phyloP scores from a whole-genome alignment of 2,888 invertebrate genomes.

The Dolichopus griseipennis region DNA sequence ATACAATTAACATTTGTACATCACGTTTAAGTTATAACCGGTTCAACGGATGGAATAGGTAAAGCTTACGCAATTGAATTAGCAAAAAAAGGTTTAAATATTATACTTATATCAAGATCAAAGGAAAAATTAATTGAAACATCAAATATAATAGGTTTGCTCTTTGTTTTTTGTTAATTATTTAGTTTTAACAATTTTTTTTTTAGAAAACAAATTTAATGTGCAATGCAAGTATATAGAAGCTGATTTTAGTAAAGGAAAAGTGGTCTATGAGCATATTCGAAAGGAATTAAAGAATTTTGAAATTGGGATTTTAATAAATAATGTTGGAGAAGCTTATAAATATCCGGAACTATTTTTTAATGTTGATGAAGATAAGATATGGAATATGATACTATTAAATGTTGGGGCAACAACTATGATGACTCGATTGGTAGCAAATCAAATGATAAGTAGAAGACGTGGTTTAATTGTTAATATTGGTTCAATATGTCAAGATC shows the following conservation, averaged over 20 bases:
- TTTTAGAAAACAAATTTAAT: constrained; percentile 43
- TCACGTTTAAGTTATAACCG: constrained; percentile 62
- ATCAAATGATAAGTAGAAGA: constrained; percentile 60
- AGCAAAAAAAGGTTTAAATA: constrained; percentile 63
- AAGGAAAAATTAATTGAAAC: constrained; percentile 59
- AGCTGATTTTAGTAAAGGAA: constrained; percentile 63
- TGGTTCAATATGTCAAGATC: constrained; percentile 70
- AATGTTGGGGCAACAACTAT: constrained; percentile 71
- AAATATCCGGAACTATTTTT: constrained; percentile 66
- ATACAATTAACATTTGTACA: neutral
- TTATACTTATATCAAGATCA: constrained; percentile 70
- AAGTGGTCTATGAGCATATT: constrained; percentile 57
- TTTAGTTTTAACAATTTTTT: neutral
- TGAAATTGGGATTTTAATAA: constrained; percentile 73
- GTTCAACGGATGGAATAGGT: constrained; percentile 84
- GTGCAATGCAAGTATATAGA: constrained; percentile 58
- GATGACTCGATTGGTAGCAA: constrained; percentile 64
- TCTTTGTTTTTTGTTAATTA: neutral
- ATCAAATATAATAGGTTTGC: constrained; percentile 59
- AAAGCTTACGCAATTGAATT: constrained; percentile 73
- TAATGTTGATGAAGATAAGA: constrained; percentile 56
- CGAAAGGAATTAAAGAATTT: constrained; percentile 56
- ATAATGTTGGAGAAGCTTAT: constrained; percentile 74
- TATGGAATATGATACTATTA: constrained; percentile 69
- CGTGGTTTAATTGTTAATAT: constrained; percentile 74